Evolutionary conservation across 2,797 vertebrate genomes (phyloP), one percentile per base, ranked within the genome.

Genomic region (Ammospiza maritima): DNA sequence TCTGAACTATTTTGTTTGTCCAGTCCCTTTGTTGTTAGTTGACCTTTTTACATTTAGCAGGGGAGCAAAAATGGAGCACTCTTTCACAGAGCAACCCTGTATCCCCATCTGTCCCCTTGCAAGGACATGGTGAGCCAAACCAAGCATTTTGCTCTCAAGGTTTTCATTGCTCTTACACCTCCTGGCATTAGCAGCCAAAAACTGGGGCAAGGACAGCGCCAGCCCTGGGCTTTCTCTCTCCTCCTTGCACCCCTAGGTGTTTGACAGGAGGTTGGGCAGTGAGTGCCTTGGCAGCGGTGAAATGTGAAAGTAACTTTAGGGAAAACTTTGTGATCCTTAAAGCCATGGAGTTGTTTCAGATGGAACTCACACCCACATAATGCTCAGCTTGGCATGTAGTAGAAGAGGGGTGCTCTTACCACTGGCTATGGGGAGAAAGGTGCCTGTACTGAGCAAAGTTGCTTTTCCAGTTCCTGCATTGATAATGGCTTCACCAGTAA

Each of bases 191-290:
- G 19, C 71, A 75, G 45, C 16, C 0, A 9, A 44, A 38, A 67
- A 40, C 9, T 16, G 16, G n/a, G 4, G 0, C 3, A 50, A 61
- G 58, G 20, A 44, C 6, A 27, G 27, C 2, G 3, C 25, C 21
- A 7, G 22, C 8, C 29, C 23, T 18, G 12, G 38, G 16, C 9
- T 61, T 73, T 56, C 38, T 38, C 17, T 56, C 42, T 51, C 16
- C 32, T 87, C 44, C 44, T 66, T 15, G 6, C 4, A 5, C 2
- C 6, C 2, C n/a, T 6, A 25, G 16, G n/a, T 61, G 38, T 45
- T 60, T 60, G 72, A 61, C 18, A 45, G 19, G 30, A 44, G 34
- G 14, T 1, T 34, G 27, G 40, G 22, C 40, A 57, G 6, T 9
- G 27, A 50, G 5, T 14, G 30, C 60, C 44, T 58, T 9, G 5